Evolutionary conservation across 2,888 invertebrate species (phyloP).

Genomic region (Tiliacea citrago): DNA sequence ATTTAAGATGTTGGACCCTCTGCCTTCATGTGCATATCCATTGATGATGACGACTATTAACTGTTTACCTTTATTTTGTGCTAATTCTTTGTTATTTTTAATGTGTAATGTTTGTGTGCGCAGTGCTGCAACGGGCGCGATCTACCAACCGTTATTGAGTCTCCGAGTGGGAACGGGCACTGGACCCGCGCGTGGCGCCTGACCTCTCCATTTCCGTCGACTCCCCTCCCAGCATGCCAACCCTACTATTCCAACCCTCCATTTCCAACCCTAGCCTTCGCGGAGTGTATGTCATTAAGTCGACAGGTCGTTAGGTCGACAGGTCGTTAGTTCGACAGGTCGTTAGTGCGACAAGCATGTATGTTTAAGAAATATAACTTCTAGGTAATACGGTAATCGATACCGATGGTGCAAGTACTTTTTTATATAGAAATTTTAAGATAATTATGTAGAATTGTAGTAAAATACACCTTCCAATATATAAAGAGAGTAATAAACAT

Average conservation of each 20-base stretch:
- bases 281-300: constrained; percentile 70
- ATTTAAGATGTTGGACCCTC: too few relatives aligned
- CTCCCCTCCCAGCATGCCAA: constrained; percentile 89
- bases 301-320: constrained; percentile 71
- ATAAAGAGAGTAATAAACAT: too few relatives aligned
- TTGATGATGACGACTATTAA: neutral
- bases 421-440: too few relatives aligned
- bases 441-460: too few relatives aligned
- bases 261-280: constrained; percentile 95
- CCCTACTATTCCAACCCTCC: too few relatives aligned
- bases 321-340: too few relatives aligned
- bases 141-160: constrained; percentile 81
- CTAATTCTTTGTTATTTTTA: constrained; percentile 9
- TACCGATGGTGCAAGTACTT: too few relatives aligned
- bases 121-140: constrained; percentile 83
- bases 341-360: too few relatives aligned
- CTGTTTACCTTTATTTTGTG: constrained; percentile 13
- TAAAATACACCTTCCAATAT: too few relatives aligned
- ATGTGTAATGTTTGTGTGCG: constrained; percentile 54
- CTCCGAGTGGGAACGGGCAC: constrained; percentile 80
- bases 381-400: too few relatives aligned
- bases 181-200: constrained; percentile 81
- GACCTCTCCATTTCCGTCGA: constrained; percentile 85
- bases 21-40: neutral
- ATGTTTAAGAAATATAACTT: too few relatives aligned